A percentile compares a stretch with the other conserved stretches of the same genome.
Conservation (phyloP, 2,888 invertebrate genomes). For the Pimpla rufipes region DNA sequence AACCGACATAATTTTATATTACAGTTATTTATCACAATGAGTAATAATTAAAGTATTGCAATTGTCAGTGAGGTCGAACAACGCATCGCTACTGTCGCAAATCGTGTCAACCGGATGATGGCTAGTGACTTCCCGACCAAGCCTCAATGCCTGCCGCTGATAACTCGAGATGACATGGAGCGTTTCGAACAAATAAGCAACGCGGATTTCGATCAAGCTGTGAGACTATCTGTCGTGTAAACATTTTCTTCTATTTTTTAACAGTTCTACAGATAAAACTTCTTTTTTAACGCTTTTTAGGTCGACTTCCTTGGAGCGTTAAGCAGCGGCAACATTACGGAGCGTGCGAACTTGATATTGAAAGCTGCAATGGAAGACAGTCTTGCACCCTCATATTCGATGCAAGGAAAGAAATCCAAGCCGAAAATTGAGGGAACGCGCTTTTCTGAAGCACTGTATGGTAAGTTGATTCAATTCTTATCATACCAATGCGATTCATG, state of each 20-base stretch:
- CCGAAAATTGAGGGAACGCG: conserved; percentile 16
- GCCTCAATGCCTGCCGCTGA: conserved; percentile 4
- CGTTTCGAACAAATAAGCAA: background rate
- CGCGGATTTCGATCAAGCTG: background rate
- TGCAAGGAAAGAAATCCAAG: conserved; percentile 6
- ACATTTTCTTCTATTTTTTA: background rate
- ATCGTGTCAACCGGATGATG: background rate
- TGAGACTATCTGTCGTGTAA: background rate
- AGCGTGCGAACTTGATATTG: background rate
- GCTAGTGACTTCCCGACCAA: conserved; percentile 16
- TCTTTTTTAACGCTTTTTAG: conserved; percentile 4
- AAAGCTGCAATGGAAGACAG: conserved; percentile 16
- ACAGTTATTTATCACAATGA: background rate
- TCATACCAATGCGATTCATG: background rate
- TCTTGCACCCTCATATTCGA: background rate
- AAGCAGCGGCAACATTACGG: background rate
- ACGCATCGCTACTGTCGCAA: background rate
- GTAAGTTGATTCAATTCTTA: background rate
- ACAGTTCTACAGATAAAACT: background rate
- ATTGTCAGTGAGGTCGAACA: background rate
- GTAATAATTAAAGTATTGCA: background rate
- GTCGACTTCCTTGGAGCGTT: conserved; percentile 5
- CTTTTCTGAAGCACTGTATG: background rate
- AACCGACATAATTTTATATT: background rate
- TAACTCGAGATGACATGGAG: background rate